Base-by-base conservation (phyloP, 2,888 invertebrate species). In the Pterostichus niger region DNA sequence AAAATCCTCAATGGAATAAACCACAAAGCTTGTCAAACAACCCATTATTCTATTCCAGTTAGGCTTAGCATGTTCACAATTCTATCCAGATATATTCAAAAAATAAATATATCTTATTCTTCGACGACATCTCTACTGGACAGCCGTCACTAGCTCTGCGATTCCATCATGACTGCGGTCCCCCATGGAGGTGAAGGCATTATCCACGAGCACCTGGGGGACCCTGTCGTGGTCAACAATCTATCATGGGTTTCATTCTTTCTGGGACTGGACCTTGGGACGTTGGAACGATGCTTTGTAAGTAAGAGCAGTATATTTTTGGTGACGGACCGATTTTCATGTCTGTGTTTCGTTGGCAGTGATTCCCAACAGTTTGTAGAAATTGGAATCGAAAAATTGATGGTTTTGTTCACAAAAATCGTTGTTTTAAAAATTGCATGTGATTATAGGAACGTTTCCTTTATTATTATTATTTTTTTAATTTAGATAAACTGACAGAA, bases 121-220 rank as follows among this genome's bases (percentile, higher is more conserved):
- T 77, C 24, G 56, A 77, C 76, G 76, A 71, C 71, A 71, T 77
- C 54, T 54, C 17, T n/a, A 52, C 54, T 54, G 54, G 40, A 46
- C 13, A 56, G 24, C 10, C 10, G 31, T 77, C 76, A 77, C 76
- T 35, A 71, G 40, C 71, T 71, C 17, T 4, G 35, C 44, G 71
- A 71, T 71, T 40, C 40, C 71, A 71, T 71, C 71, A 71, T 13
- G 35, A 71, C 44, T 13, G 13, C 9, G 76, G 52, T 56, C 35
- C 54, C 52, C 76, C 35, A 54, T 9, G 52, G 71, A 44, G 17
- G 54, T 56, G 54, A 77, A 52, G 54, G 56, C 56, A 77, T 56
- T 77, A 54, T 33, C 56, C 13, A 54, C 56, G 31, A 33, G 15
- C 56, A 77, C 76, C 76, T 77, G 56, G 76, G 76, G 76, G 76